phyloP scores from a whole-genome alignment of 1,140 invertebrate genomes.

The Nephotettix cincticeps region DNA sequence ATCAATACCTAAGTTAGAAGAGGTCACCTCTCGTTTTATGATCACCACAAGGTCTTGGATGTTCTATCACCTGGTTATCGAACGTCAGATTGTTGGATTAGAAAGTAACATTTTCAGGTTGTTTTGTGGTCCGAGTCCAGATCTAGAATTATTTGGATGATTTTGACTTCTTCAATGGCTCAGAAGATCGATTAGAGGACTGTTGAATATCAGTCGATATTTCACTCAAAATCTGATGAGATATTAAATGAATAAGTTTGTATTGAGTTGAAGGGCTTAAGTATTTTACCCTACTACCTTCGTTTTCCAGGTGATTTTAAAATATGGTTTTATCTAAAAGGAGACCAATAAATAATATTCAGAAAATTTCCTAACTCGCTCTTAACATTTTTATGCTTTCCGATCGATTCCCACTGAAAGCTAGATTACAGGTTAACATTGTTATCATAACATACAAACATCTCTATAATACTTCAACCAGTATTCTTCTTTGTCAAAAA shows the following conservation, averaged over 20 bases:
- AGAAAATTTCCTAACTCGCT: slow-evolving; percentile 15
- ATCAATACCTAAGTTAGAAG: too few relatives aligned
- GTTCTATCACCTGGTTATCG: too few relatives aligned
- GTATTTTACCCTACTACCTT: slow-evolving; percentile 16
- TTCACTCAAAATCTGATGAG: slow-evolving; percentile 22
- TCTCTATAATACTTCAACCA: neutral
- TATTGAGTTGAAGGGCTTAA: slow-evolving; percentile 19
- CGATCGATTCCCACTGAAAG: too few relatives aligned
- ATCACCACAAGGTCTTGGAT: too few relatives aligned
- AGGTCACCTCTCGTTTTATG: too few relatives aligned
- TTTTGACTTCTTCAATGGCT: too few relatives aligned
- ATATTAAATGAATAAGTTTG: slow-evolving; percentile 18
- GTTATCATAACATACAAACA: neutral
- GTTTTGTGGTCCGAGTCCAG: too few relatives aligned
- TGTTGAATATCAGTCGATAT: slow-evolving; percentile 1
- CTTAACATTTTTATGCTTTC: slow-evolving; percentile 6
- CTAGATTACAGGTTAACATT: neutral
- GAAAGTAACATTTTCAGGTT: too few relatives aligned
- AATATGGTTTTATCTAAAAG: neutral
- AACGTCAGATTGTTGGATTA: too few relatives aligned
- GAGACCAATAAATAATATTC: too few relatives aligned
- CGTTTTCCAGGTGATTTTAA: too few relatives aligned
- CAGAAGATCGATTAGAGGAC: neutral
- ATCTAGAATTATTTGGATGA: too few relatives aligned
- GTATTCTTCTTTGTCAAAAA: neutral